Percentiles rank a stretch among this genome's conserved stretches.
These are phyloP conservation scores for Micoletzkya japonica DNA, from an alignment of 2,888 invertebrate genomes.

Conservation along the genomic window DNA sequence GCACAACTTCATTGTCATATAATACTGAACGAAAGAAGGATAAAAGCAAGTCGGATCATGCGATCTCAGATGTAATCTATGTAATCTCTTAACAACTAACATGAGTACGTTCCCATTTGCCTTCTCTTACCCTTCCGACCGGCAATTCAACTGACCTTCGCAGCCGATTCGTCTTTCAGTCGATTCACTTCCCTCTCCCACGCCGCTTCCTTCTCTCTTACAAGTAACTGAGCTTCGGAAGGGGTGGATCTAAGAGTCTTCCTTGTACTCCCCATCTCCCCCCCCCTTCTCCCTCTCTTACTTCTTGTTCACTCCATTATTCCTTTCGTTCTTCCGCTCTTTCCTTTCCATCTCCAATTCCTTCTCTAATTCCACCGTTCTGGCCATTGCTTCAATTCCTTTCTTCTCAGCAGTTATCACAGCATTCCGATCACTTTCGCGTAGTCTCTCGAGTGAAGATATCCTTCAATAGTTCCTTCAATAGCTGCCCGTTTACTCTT, in stretches of 20 bases:
- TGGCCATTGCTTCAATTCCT: neutral
- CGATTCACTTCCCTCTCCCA: slow-evolving; percentile 42
- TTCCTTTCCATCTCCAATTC: slow-evolving; percentile 4
- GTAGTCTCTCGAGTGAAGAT: slow-evolving; percentile 41
- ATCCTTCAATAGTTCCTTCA: slow-evolving; percentile 28
- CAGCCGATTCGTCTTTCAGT: slow-evolving; percentile 37
- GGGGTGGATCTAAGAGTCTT: neutral
- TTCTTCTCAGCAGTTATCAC: slow-evolving; percentile 8
- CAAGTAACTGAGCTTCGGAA: slow-evolving; percentile 10
- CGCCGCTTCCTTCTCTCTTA: slow-evolving; percentile 17
- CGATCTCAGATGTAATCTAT: too few relatives aligned
- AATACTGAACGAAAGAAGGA: neutral
- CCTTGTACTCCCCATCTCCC: slow-evolving; percentile 3
- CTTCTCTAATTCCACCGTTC: neutral
- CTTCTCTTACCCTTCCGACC: too few relatives aligned
- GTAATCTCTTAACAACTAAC: too few relatives aligned
- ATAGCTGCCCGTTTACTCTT: neutral
- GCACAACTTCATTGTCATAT: too few relatives aligned
- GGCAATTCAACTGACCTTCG: slow-evolving; percentile 32
- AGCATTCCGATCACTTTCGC: slow-evolving; percentile 43
- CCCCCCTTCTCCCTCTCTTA: slow-evolving; percentile 16
- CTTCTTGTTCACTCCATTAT: slow-evolving; percentile 4
- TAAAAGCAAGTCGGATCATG: neutral
- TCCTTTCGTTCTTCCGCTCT: slow-evolving; percentile 11
- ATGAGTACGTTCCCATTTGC: too few relatives aligned